Evolutionary conservation across 2,113 vertebrate genomes (phyloP), one percentile per base, ranked within the genome.

Genomic region (Gopherus evgoodei): DNA sequence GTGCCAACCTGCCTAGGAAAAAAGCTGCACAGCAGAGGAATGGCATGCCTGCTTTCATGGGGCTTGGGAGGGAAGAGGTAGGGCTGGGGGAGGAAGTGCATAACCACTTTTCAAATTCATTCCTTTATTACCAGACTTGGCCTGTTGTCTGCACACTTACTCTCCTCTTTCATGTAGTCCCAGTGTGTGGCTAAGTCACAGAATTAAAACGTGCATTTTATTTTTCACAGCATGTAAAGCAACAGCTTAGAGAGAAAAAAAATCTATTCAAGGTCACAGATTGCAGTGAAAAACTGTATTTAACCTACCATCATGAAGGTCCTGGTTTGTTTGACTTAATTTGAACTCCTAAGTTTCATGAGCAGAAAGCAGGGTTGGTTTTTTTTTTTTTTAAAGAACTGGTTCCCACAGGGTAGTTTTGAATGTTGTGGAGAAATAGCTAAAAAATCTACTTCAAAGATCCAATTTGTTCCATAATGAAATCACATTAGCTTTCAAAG

Each of bases 271-370:
- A 96, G 89, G 94, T 89, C 96, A 96, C 3, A 95, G 90, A 96
- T 94, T 95, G 89, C 90, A 93, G 57, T 93, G 83, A 65, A 95
- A 96, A 97, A 95, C 12, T 94, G 29, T 92, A 94, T 91, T 96
- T 96, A 49, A 75, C 75, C 42, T 83, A 81, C 95, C 31, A 93
- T 90, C 87, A 97, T 95, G 96, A 96, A 97, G 90, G 90, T 93
- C 90, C 95, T 96, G 95, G 96, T 96, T 97, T 96, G 92, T 96
- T 81, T 93, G 95, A 95, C 90, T 97, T 97, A 96, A 96, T 96
- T 96, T 96, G 96, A 95, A 93, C 92, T 84, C 97, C 96, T 95
- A 87, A 92, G 89, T 93, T 88, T 95, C 90, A 11, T 94, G 89
- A 90, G 79, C 87, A 87, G 96, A 94, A 93, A 90, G 13, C 38